phyloP scores from a whole-genome alignment of 30 jellyfish, hydroid and myxozoan species.

The Euphysa ruthae region DNA sequence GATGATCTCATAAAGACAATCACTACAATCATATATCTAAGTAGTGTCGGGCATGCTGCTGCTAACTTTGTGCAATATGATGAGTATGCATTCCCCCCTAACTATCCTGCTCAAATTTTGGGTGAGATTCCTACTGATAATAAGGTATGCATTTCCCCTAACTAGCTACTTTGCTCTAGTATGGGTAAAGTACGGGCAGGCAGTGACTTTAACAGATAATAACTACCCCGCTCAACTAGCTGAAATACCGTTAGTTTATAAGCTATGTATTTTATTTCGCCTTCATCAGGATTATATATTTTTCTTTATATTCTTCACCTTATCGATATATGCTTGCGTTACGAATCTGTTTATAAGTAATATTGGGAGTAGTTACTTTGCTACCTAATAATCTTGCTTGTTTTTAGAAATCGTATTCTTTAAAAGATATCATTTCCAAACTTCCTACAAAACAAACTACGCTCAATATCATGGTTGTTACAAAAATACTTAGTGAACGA shows the following conservation, averaged over 20 bases:
- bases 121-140: constrained; percentile 55
- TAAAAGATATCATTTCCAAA: constrained; percentile 54
- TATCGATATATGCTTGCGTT: too few relatives aligned
- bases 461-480: constrained; percentile 81
- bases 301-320: too few relatives aligned
- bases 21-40: constrained; percentile 60
- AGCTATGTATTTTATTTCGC: too few relatives aligned
- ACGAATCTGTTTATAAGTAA: too few relatives aligned
- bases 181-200: not conserved
- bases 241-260: too few relatives aligned
- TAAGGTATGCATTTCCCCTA: not conserved
- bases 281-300: too few relatives aligned
- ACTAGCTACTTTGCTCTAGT: not conserved
- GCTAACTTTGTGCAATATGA: constrained; percentile 93
- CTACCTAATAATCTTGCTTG: too few relatives aligned
- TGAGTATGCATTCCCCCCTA: constrained; percentile 96
- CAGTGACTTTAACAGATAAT: too few relatives aligned
- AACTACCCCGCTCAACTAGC: too few relatives aligned
- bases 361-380: too few relatives aligned
- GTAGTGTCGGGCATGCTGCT: constrained; percentile 98
- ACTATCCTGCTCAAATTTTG: constrained; percentile 74
- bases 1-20: constrained; percentile 67
- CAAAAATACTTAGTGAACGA: constrained; percentile 89
- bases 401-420: constrained; percentile 38
- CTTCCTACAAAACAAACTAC: constrained; percentile 82